phyloP scores from a whole-genome alignment of 1,140 invertebrate species.

The Ips typographus region DNA sequence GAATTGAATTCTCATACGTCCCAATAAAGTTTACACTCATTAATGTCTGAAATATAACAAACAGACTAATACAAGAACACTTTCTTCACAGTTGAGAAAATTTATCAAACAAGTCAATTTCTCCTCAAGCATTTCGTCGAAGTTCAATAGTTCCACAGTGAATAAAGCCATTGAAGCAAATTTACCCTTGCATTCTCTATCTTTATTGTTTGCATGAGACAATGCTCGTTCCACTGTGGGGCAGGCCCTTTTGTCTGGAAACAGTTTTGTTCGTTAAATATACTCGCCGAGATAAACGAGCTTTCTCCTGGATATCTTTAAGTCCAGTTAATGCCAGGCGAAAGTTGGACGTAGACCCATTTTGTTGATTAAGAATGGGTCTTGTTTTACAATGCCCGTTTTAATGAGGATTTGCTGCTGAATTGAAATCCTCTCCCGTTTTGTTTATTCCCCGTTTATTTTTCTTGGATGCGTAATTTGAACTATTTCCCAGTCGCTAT shows the following conservation, averaged over 20 bases:
- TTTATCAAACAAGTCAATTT: background rate
- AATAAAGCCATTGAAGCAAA: constrained; percentile 17
- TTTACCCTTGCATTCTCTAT: constrained; percentile 14
- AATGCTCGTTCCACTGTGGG: constrained; percentile 4
- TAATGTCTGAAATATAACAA: no score
- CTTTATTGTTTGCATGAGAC: constrained; percentile 17
- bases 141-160: constrained; percentile 1
- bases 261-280: constrained; percentile 12
- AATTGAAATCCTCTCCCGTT: no score
- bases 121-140: background rate
- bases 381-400: no score
- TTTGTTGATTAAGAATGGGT: no score
- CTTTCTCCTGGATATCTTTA: background rate
- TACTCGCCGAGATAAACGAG: constrained; percentile 10
- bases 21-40: no score
- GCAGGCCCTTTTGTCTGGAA: constrained; percentile 4
- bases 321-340: no score
- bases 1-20: no score
- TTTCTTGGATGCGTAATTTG: constrained; percentile 5
- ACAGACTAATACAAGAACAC: no score
- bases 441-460: no score
- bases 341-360: no score
- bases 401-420: no score
- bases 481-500: constrained; percentile 9
- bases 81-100: background rate